These are phyloP conservation scores for Heliconius ismenius DNA, from an alignment of 2,888 invertebrate species.

Conservation along the genomic window DNA sequence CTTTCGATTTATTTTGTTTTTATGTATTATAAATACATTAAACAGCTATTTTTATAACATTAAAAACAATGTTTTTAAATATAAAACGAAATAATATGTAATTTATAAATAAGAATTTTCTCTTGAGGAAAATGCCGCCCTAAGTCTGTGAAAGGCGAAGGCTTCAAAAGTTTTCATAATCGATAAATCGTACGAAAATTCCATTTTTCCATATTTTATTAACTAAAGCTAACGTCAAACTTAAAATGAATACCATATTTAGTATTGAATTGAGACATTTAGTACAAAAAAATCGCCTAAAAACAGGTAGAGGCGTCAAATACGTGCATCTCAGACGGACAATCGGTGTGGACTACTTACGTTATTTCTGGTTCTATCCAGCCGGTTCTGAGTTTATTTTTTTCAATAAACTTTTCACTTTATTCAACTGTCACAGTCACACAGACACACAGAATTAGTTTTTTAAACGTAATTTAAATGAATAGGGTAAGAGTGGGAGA, in stretches of 20 bases:
- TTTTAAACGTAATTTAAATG: constrained; percentile 32
- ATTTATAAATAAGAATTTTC: constrained; percentile 14
- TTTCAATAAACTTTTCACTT: constrained; percentile 38
- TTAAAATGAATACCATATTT: background rate
- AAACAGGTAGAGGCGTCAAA: constrained; percentile 22
- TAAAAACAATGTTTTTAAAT: background rate
- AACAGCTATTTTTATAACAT: background rate
- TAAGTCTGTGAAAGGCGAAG: constrained; percentile 9
- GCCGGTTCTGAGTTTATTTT: constrained; percentile 52
- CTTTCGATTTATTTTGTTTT: background rate
- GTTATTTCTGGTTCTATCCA: constrained; percentile 55
- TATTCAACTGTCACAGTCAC: constrained; percentile 49
- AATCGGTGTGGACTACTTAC: constrained; percentile 59
- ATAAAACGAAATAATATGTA: background rate
- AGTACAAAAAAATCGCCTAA: constrained; percentile 15
- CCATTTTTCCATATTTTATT: background rate
- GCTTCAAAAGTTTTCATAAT: constrained; percentile 22
- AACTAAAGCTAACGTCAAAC: background rate
- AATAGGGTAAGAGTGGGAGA: constrained; percentile 27
- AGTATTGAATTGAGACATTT: background rate
- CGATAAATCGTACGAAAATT: constrained; percentile 11
- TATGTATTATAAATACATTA: background rate
- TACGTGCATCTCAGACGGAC: constrained; percentile 45
- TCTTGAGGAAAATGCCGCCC: constrained; percentile 31
- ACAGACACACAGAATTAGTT: constrained; percentile 37